These are phyloP conservation scores for Polydrusus tereticollis DNA, from an alignment of 2,888 invertebrate species.

Conservation along the genomic window DNA sequence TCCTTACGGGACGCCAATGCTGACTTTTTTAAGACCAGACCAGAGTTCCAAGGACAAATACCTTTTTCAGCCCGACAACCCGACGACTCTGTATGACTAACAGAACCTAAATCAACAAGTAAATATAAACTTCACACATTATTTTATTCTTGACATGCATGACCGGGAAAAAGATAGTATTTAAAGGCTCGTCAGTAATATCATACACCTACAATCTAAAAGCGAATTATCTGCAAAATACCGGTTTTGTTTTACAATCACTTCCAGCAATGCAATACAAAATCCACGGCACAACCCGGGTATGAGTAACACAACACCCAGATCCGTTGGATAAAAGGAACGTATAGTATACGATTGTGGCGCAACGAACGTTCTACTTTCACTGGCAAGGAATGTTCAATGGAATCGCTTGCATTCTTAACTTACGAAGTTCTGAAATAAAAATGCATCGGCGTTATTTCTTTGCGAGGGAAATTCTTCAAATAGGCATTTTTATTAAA, in stretches of 20 bases:
- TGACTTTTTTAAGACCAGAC: no score
- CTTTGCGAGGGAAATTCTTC: neutral
- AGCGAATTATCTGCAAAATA: neutral
- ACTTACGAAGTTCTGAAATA: constrained; percentile 14
- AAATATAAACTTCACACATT: no score
- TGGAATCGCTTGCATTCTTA: constrained; percentile 24
- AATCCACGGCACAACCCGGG: neutral
- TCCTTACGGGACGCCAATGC: no score
- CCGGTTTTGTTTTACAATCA: constrained; percentile 2
- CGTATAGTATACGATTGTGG: neutral
- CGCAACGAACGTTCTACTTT: constrained; percentile 20
- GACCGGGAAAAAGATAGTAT: no score
- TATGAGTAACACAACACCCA: constrained; percentile 4
- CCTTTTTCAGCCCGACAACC: no score
- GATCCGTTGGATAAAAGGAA: constrained; percentile 8
- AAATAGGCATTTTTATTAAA: neutral
- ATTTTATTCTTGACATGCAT: no score
- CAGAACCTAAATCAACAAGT: no score
- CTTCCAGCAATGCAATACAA: neutral
- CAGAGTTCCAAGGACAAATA: no score
- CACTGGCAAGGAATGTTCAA: constrained; percentile 12
- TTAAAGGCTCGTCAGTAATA: no score
- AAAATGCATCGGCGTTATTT: neutral
- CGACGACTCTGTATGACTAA: no score
- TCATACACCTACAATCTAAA: constrained; percentile 1